These are phyloP conservation scores for Polymixis lichenea DNA, from an alignment of 2,888 invertebrate species.

Conservation along the genomic window DNA sequence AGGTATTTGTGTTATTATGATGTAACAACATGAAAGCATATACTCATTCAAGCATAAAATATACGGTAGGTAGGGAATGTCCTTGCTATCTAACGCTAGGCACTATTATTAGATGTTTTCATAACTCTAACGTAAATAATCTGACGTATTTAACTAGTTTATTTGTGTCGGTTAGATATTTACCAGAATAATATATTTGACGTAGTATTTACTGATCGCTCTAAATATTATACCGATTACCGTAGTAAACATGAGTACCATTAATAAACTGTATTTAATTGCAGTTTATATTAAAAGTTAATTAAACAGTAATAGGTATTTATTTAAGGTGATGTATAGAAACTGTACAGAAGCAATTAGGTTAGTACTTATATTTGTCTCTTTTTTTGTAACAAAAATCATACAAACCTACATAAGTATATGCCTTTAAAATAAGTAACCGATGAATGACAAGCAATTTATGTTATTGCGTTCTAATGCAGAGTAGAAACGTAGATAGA, in stretches of 20 bases:
- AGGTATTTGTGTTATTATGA: background rate
- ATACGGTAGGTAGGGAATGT: constrained; percentile 7
- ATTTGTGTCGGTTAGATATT: constrained; percentile 44
- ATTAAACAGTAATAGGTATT: background rate
- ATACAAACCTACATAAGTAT: background rate
- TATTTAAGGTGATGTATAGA: constrained; percentile 29
- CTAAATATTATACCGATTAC: constrained; percentile 23
- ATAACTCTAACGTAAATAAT: constrained; percentile 41
- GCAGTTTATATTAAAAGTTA: constrained; percentile 31
- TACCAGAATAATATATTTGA: constrained; percentile 31
- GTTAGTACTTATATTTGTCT: background rate
- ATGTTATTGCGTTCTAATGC: constrained; percentile 1
- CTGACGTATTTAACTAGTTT: constrained; percentile 44
- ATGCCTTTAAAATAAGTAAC: background rate
- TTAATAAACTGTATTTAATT: constrained; percentile 45
- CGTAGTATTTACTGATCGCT: constrained; percentile 52
- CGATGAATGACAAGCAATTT: constrained; percentile 10
- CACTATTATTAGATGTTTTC: constrained; percentile 50
- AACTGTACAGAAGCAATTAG: background rate
- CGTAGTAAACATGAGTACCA: constrained; percentile 28
- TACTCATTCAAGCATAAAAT: constrained; percentile 1
- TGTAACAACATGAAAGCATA: background rate
- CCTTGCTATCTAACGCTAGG: constrained; percentile 14
- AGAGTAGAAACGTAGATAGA: background rate
- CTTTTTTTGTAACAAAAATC: background rate